A percentile compares a stretch with the other conserved stretches of the same genome.
phyloP scores from a whole-genome alignment of 2,888 invertebrate species.

The Conops quadrifasciatus region DNA sequence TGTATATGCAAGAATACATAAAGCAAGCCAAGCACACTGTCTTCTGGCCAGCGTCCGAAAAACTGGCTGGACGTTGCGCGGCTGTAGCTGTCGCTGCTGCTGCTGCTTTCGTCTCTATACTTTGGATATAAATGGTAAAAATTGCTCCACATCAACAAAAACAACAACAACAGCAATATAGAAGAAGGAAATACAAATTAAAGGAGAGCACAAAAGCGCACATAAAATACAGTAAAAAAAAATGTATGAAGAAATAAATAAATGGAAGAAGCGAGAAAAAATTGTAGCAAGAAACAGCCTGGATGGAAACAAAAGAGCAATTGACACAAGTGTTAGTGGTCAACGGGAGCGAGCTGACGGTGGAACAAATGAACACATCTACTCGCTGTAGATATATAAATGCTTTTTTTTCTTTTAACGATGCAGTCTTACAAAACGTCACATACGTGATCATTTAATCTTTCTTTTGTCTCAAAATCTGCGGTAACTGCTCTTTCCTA shows the following conservation, averaged over 20 bases:
- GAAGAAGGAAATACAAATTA: too few relatives aligned
- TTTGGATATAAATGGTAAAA: too few relatives aligned
- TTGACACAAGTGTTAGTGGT: slow-evolving; percentile 43
- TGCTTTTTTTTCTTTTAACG: too few relatives aligned
- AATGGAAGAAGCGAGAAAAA: slow-evolving; percentile 26
- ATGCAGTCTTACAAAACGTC: too few relatives aligned
- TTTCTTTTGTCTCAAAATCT: too few relatives aligned
- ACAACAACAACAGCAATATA: too few relatives aligned
- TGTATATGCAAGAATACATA: not conserved
- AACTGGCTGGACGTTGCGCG: slow-evolving; percentile 22
- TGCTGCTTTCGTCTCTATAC: too few relatives aligned
- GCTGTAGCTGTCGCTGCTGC: not conserved
- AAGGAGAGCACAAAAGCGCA: too few relatives aligned
- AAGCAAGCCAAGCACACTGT: not conserved
- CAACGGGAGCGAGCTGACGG: slow-evolving; percentile 14
- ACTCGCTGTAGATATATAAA: too few relatives aligned
- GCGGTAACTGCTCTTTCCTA: too few relatives aligned
- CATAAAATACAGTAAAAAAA: not conserved
- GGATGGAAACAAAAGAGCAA: slow-evolving; percentile 44
- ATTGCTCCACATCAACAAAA: too few relatives aligned
- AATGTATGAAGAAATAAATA: slow-evolving; percentile 14
- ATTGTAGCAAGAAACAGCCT: slow-evolving; percentile 36
- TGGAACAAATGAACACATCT: slow-evolving; percentile 25
- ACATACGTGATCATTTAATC: too few relatives aligned
- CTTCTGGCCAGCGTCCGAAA: slow-evolving; percentile 19